These are phyloP conservation scores for Microtus ochrogaster DNA, from an alignment of 2,113 vertebrate species.

Conservation along the genomic window DNA sequence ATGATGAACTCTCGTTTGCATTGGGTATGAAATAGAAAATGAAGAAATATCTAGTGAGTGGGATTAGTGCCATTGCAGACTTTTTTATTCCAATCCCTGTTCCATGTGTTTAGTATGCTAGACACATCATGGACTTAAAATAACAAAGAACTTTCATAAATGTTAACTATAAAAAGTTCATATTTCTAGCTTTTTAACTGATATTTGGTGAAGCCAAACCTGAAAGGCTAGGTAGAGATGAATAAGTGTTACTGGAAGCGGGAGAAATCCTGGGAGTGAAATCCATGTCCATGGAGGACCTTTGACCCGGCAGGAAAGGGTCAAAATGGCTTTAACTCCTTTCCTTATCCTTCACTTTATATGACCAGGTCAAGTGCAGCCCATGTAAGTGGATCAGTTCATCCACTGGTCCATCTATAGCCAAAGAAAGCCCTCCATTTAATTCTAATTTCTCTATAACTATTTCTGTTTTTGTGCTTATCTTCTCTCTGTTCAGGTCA, in stretches of 20 bases:
- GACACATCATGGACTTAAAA: neutral
- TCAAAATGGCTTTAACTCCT: fast-evolving
- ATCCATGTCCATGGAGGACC: neutral
- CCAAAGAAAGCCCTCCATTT: neutral
- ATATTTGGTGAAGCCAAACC: neutral
- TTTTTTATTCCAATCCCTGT: neutral
- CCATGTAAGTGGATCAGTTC: neutral
- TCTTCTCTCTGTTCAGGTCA: neutral
- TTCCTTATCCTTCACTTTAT: neutral
- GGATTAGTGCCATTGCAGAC: neutral
- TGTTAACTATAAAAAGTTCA: neutral
- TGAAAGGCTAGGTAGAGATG: neutral
- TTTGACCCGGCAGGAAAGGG: neutral
- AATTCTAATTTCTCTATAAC: neutral
- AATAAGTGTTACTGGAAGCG: neutral
- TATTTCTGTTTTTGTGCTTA: slow-evolving; percentile 33
- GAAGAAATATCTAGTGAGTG: neutral
- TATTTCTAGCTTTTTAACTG: neutral
- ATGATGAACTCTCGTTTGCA: neutral
- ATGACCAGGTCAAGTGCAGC: neutral
- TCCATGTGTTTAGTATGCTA: neutral
- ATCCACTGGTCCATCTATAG: neutral
- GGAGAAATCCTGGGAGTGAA: neutral
- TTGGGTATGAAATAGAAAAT: neutral
- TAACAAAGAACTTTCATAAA: slow-evolving; percentile 2